phyloP scores from a whole-genome alignment of 1,140 invertebrate species.

The Aphidius ervi region DNA sequence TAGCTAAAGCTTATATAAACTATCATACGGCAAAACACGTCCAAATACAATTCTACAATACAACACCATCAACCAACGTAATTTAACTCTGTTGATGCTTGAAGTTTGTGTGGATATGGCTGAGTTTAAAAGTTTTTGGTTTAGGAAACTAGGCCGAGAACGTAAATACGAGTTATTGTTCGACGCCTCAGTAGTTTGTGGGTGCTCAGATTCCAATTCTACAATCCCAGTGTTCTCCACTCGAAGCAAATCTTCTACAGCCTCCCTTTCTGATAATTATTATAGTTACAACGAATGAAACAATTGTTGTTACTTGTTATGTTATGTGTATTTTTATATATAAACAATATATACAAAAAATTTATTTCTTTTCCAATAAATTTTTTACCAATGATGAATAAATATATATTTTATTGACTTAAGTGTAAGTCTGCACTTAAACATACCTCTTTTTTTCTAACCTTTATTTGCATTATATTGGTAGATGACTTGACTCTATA shows the following conservation, averaged over 20 bases:
- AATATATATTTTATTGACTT: too few species aligned
- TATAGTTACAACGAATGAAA: background rate
- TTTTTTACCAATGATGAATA: too few species aligned
- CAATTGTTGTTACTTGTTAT: background rate
- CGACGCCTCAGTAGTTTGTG: conserved; percentile 17
- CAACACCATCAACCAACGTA: conserved; percentile 14
- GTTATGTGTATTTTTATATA: conserved; percentile 14
- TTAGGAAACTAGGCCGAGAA: conserved; percentile 26
- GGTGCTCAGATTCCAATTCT: conserved; percentile 17
- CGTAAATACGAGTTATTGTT: conserved; percentile 31
- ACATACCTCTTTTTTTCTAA: too few species aligned
- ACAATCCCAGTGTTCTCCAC: background rate
- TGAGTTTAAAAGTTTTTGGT: too few species aligned
- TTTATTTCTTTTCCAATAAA: too few species aligned
- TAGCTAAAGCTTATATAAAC: conserved; percentile 7
- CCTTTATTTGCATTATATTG: too few species aligned
- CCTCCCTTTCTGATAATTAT: background rate
- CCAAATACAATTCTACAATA: background rate
- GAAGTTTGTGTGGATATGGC: conserved; percentile 5
- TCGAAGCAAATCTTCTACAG: background rate
- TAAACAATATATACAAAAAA: conserved; percentile 15
- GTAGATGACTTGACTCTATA: too few species aligned
- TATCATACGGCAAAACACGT: conserved; percentile 2
- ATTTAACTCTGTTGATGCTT: conserved; percentile 24
- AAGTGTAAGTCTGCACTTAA: too few species aligned